Evolutionary conservation across 2,888 invertebrate genomes (phyloP), one percentile per base, ranked within the genome.

Genomic region (Meta bourneti): DNA sequence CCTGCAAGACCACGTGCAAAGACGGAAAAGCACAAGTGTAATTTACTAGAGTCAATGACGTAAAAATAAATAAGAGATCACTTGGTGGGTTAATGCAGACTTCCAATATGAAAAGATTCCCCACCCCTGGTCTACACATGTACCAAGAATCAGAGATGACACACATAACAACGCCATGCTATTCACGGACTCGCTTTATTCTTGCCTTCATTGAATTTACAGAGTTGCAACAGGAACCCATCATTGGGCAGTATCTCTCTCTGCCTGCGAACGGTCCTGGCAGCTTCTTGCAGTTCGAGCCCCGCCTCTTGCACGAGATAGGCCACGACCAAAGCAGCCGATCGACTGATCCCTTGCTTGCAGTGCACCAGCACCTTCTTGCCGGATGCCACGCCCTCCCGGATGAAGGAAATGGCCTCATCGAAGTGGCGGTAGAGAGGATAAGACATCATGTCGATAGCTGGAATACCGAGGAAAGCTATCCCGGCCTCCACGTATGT

Each of bases 361-460:
- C 95, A 95, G 93, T 95, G 95, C 5, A 95, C 95, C 93, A 95
- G 93, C 4, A 95, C 95, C 93, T 94, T 95, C 34, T 75, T 92
- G 0, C 81, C 85, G 7, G 89, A 61, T 11, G n/a, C 13, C 48
- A 92, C 52, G 9, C 52, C 85, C 48, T 75, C 80, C 9, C 74
- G 69, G 6, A 92, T 89, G 79, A 92, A 92, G 1, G 54, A 49
- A 7, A 51, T 34, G 5, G 92, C 52, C 13, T 16, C 13, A 5
- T 49, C 9, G n/a, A 92, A 92, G 49, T 92, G 85, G 0, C 20
- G n/a, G 7, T 81, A 9, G n/a, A 92, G 34, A 4, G 92, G 85
- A 7, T 85, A 92, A 19, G 81, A 71, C 75, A 77, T 81, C 75
- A 69, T 20, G 49, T 92, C 92, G 4, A 92, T 34, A 85, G 92